Evolutionary conservation across 2,888 invertebrate genomes (phyloP).

Genomic region (Leptinotarsa peninsularis): DNA sequence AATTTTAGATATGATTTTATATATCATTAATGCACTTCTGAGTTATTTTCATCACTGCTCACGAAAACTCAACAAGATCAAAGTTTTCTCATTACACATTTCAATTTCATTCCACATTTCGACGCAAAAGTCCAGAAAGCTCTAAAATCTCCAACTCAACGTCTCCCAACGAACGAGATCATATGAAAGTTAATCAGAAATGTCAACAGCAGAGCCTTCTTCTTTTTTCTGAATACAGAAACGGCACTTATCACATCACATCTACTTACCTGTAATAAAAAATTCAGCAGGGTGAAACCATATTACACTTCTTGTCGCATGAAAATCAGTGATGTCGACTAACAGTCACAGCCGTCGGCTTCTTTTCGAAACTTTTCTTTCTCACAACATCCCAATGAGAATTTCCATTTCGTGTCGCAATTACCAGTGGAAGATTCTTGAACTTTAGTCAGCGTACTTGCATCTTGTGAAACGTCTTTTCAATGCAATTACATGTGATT

Average conservation of each 20-base stretch:
- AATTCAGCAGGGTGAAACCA: constrained; percentile 6
- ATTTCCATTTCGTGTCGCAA: constrained; percentile 29
- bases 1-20: too few species aligned
- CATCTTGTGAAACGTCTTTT: background rate
- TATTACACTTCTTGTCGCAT: constrained; percentile 6
- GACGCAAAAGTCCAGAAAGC: background rate
- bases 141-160: background rate
- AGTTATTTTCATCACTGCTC: too few species aligned
- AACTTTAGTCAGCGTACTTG: constrained; percentile 20
- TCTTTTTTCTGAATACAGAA: background rate
- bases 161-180: background rate
- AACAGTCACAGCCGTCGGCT: background rate
- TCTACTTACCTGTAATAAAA: background rate
- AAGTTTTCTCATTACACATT: too few species aligned
- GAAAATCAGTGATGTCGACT: constrained; percentile 1
- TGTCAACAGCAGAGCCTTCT: background rate
- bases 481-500: background rate
- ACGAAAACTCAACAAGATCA: too few species aligned
- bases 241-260: constrained; percentile 1
- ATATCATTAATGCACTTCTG: too few species aligned
- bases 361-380: constrained; percentile 9
- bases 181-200: background rate
- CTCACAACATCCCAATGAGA: constrained; percentile 23
- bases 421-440: constrained; percentile 35
- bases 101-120: background rate